Conservation (phyloP, 2,113 vertebrate genomes). For the Numida meleagris region DNA sequence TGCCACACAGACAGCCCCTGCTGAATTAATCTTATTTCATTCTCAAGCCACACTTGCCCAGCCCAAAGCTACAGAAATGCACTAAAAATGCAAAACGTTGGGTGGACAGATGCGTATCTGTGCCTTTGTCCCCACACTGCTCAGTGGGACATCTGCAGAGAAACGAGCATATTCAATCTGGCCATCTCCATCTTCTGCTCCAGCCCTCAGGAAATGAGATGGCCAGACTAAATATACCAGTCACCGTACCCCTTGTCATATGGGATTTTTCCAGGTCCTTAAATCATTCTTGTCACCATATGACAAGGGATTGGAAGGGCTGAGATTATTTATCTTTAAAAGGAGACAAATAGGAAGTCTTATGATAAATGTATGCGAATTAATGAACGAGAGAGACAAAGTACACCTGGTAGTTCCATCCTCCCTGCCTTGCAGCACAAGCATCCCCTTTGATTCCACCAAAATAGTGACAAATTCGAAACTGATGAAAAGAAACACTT, state of each 20-base stretch:
- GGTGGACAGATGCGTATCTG: background rate
- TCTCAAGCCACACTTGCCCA: background rate
- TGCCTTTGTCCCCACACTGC: background rate
- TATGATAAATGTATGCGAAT: conserved; percentile 52
- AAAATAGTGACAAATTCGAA: conserved; percentile 60
- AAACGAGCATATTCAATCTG: background rate
- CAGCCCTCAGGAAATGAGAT: background rate
- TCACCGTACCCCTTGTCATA: background rate
- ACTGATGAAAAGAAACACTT: conserved; percentile 53
- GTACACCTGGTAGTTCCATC: conserved; percentile 36
- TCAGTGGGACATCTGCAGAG: background rate
- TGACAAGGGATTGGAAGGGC: conserved; percentile 58
- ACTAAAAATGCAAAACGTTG: background rate
- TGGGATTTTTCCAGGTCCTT: conserved; percentile 29
- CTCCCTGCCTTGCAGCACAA: conserved; percentile 45
- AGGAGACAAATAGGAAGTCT: conserved; percentile 58
- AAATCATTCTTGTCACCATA: conserved; percentile 47
- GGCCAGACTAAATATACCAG: background rate
- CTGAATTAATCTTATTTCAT: background rate
- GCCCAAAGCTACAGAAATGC: background rate
- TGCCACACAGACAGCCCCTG: background rate
- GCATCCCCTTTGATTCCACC: conserved; percentile 41
- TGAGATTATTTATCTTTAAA: conserved; percentile 64
- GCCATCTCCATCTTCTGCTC: background rate
- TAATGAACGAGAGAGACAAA: conserved; percentile 63